These are phyloP conservation scores for Eulemur macaco DNA, from an alignment of 2,113 vertebrate species.

Conservation along the genomic window DNA sequence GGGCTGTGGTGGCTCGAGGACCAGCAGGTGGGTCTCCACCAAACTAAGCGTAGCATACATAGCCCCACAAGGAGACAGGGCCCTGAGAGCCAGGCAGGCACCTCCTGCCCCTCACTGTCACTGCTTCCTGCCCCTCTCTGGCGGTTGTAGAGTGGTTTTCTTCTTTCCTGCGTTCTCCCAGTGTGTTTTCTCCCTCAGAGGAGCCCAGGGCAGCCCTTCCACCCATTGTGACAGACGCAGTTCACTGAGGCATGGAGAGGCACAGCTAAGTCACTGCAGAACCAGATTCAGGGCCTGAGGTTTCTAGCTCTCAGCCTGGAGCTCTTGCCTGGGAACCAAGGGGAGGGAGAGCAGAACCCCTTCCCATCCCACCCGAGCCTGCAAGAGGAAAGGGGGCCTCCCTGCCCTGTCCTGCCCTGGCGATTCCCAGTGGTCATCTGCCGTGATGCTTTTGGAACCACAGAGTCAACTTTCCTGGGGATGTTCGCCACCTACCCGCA, in stretches of 20 bases:
- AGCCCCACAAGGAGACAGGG: neutral
- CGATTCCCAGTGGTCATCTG: rapidly evolving
- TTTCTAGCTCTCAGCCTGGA: neutral
- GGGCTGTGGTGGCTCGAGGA: neutral
- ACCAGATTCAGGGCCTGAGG: neutral
- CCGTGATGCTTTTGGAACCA: neutral
- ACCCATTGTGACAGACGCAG: neutral
- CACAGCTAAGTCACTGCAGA: neutral
- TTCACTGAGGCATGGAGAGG: neutral
- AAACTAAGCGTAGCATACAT: neutral
- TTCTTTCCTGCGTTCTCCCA: neutral
- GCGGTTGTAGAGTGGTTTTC: neutral
- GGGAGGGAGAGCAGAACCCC: neutral
- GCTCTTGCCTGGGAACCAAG: neutral
- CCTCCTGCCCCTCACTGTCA: neutral
- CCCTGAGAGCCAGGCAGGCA: neutral
- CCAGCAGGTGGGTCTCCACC: neutral
- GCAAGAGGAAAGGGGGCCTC: neutral
- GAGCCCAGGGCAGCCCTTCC: neutral
- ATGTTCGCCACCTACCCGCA: neutral
- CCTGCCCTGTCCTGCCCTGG: neutral
- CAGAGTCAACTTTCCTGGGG: neutral
- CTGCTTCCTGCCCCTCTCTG: neutral
- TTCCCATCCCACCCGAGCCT: neutral
- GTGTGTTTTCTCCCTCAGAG: neutral